phyloP scores from a whole-genome alignment of 2,797 vertebrate genomes.

The Scolopax rusticola region DNA sequence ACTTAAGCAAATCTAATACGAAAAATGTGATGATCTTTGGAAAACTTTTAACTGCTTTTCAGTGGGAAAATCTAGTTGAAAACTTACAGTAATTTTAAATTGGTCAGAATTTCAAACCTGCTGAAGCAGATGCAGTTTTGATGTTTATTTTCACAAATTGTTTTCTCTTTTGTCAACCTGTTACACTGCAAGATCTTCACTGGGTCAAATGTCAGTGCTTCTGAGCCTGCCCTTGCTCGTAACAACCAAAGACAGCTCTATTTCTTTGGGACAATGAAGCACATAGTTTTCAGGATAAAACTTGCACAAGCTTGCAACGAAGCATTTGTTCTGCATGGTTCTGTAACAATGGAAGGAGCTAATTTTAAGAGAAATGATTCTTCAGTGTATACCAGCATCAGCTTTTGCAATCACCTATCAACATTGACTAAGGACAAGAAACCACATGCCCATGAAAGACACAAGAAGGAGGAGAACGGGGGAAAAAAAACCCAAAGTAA shows the following conservation, averaged over 20 bases:
- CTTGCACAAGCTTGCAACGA: constrained; percentile 69
- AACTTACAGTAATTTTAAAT: background rate
- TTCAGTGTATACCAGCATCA: background rate
- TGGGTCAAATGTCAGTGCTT: constrained; percentile 59
- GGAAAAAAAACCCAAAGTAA: background rate
- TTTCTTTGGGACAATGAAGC: constrained; percentile 65
- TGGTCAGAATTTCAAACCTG: background rate
- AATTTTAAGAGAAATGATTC: constrained; percentile 55
- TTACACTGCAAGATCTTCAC: constrained; percentile 8
- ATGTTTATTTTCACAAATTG: constrained; percentile 22
- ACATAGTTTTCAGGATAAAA: constrained; percentile 71
- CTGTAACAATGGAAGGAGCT: constrained; percentile 52
- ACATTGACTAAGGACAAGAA: constrained; percentile 20
- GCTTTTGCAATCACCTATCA: constrained; percentile 12
- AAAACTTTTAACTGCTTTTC: background rate
- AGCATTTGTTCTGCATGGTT: constrained; percentile 50
- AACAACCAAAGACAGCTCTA: constrained; percentile 53
- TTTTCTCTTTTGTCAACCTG: constrained; percentile 51
- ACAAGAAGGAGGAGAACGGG: background rate
- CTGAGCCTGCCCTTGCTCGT: constrained; percentile 31
- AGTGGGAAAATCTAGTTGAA: background rate
- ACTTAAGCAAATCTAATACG: background rate
- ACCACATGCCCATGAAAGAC: constrained; percentile 11
- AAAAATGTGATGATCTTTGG: background rate
- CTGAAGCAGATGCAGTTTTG: background rate